phyloP scores from a whole-genome alignment of 2,797 vertebrate genomes.

The Halcyon leucocephala region DNA sequence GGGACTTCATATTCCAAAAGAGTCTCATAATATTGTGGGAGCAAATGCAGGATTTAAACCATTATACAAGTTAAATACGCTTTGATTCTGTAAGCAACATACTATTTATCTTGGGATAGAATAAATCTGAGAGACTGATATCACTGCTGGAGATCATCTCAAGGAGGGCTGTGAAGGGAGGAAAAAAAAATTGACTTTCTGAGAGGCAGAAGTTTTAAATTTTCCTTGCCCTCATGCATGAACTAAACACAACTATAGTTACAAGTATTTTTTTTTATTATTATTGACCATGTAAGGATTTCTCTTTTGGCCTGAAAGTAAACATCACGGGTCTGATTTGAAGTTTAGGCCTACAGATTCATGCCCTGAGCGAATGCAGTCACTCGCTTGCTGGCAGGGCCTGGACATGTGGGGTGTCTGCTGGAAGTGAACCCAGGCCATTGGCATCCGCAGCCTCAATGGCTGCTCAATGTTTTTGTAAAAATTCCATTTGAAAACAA shows the following conservation, averaged over 20 bases:
- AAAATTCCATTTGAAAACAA: conserved; percentile 38
- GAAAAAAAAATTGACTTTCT: neutral
- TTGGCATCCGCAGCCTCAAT: neutral
- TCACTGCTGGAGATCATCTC: conserved; percentile 12
- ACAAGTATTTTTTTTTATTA: neutral
- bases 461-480: neutral
- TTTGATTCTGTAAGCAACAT: conserved; percentile 53
- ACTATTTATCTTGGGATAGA: conserved; percentile 60
- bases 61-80: conserved; percentile 33
- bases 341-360: neutral
- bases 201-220: neutral
- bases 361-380: neutral
- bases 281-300: conserved; percentile 28
- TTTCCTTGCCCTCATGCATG: neutral
- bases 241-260: neutral
- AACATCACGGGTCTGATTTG: neutral
- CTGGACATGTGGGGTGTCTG: neutral
- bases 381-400: neutral
- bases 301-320: neutral
- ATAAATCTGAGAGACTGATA: conserved; percentile 43
- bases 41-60: conserved; percentile 38
- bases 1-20: conserved; percentile 21
- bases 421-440: neutral
- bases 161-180: neutral
- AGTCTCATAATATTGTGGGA: neutral